Conservation (phyloP, 2,797 vertebrate species). For the Hirundo rustica region DNA sequence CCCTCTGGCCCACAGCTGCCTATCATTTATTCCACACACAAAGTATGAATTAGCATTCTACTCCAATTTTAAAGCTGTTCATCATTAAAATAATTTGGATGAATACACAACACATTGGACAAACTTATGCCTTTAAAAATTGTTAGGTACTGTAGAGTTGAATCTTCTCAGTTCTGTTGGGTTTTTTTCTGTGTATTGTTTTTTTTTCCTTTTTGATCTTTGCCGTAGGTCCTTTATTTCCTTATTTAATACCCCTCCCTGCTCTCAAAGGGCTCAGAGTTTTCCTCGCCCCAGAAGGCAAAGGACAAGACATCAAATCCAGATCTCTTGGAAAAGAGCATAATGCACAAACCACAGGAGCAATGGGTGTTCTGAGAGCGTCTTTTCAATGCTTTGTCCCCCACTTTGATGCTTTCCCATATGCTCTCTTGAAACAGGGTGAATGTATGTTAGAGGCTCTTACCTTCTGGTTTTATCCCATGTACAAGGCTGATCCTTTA, state of each 20-base stretch:
- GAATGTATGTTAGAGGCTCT: constrained; percentile 3
- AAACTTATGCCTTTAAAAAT: constrained; percentile 35
- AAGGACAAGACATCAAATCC: constrained; percentile 65
- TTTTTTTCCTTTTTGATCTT: constrained; percentile 46
- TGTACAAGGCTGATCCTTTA: not conserved
- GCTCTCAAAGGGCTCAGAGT: not conserved
- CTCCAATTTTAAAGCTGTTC: constrained; percentile 53
- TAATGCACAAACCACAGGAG: constrained; percentile 50
- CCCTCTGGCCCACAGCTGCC: constrained; percentile 28
- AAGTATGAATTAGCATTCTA: constrained; percentile 55
- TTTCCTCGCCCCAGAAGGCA: constrained; percentile 12
- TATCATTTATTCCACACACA: constrained; percentile 47
- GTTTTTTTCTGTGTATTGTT: constrained; percentile 7
- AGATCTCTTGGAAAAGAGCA: constrained; percentile 50
- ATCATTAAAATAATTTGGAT: constrained; percentile 51
- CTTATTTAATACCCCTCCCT: not conserved
- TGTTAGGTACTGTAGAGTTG: constrained; percentile 25
- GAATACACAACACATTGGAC: constrained; percentile 47
- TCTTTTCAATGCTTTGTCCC: not conserved
- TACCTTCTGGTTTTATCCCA: constrained; percentile 28
- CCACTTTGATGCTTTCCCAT: constrained; percentile 12
- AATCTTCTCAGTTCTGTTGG: not conserved
- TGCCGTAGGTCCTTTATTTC: constrained; percentile 41
- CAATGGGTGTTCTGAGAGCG: constrained; percentile 34
- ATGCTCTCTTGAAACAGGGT: not conserved